phyloP scores from a whole-genome alignment of 2,888 invertebrate genomes.

The Diaprepes abbreviatus region DNA sequence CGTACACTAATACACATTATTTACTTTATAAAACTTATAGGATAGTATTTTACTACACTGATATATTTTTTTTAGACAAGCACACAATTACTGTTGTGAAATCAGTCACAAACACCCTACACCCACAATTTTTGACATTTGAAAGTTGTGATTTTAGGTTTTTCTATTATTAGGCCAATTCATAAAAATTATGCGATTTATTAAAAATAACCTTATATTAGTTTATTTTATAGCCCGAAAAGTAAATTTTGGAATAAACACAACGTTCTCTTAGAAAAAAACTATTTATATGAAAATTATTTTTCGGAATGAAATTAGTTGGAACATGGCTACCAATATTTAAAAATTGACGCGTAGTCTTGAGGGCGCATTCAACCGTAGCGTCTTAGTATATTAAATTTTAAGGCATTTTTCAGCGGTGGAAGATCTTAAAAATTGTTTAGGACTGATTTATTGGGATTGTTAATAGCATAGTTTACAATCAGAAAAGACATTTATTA shows the following conservation, averaged over 20 bases:
- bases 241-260: no score
- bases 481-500: no score
- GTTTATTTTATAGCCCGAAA: background rate
- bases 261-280: background rate
- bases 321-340: background rate
- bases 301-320: slow-evolving; percentile 9
- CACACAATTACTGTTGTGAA: slow-evolving; percentile 58
- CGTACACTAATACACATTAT: slow-evolving; percentile 49
- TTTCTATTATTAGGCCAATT: no score
- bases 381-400: no score
- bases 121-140: slow-evolving; percentile 36
- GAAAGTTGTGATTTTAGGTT: slow-evolving; percentile 16
- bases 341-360: background rate
- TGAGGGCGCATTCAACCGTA: background rate
- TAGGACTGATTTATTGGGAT: no score
- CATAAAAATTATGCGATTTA: no score
- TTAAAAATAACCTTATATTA: background rate
- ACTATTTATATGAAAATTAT: slow-evolving; percentile 10
- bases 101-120: slow-evolving; percentile 61
- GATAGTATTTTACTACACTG: slow-evolving; percentile 50
- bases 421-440: no score
- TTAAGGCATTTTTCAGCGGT: no score
- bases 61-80: slow-evolving; percentile 53
- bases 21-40: slow-evolving; percentile 38
- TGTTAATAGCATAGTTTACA: no score